These are phyloP conservation scores for Babylonia areolata DNA, from an alignment of 1,140 invertebrate species.

Conservation along the genomic window DNA sequence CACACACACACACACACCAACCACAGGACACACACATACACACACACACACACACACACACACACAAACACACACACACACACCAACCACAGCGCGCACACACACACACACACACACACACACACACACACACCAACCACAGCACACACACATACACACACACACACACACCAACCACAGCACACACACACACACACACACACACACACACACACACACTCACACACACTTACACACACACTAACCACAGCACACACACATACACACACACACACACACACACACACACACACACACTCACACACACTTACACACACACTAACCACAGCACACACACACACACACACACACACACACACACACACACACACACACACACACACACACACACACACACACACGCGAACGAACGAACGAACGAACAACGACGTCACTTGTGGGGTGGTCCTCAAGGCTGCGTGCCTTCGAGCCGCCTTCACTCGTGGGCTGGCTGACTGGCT, in stretches of 20 bases:
- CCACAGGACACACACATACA: background rate
- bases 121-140: background rate
- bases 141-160: no score
- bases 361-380: background rate
- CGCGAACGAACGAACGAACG: background rate
- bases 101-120: background rate
- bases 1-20: slow-evolving; percentile 16
- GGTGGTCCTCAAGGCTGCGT: no score
- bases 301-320: background rate
- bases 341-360: background rate
- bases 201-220: background rate
- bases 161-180: no score
- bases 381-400: background rate
- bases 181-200: slow-evolving; percentile 18
- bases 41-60: slow-evolving; percentile 2
- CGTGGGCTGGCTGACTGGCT: no score
- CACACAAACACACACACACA: no score
- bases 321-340: background rate
- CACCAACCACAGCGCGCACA: background rate
- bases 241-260: slow-evolving; percentile 21
- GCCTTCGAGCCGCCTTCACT: no score
- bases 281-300: slow-evolving; percentile 8
- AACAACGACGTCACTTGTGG: no score
- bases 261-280: background rate
- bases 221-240: background rate